Conservation (phyloP, 2,797 vertebrate genomes). For the Pseudotriccus pelzelni region DNA sequence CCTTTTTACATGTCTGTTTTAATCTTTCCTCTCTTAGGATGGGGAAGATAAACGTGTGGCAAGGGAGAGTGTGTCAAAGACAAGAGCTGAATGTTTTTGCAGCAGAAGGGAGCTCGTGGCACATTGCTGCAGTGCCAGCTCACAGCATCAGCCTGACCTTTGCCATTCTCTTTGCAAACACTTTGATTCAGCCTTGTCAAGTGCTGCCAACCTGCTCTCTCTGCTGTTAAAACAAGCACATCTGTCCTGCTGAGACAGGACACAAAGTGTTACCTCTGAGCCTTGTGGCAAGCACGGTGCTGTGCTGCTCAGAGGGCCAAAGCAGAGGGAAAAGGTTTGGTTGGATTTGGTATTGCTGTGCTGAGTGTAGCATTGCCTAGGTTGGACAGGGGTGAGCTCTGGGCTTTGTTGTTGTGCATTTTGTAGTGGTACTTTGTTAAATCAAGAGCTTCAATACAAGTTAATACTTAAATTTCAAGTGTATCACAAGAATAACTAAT, state of each 20-base stretch:
- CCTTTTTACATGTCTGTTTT: not conserved
- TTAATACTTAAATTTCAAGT: not conserved
- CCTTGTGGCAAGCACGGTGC: not conserved
- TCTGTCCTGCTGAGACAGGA: not conserved
- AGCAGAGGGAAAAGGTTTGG: not conserved
- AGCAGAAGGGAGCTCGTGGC: not conserved
- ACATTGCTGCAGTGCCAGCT: not conserved
- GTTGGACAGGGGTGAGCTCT: not conserved
- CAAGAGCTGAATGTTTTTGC: not conserved
- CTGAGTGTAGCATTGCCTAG: not conserved
- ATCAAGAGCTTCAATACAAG: not conserved
- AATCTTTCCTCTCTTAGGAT: not conserved
- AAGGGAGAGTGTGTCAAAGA: not conserved
- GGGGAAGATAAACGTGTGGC: not conserved
- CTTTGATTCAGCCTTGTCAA: slow-evolving; percentile 12
- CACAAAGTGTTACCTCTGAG: not conserved
- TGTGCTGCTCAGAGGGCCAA: not conserved
- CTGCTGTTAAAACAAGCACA: not conserved
- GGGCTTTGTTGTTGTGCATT: not conserved
- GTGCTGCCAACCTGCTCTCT: not conserved
- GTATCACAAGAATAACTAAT: not conserved
- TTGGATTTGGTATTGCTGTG: not conserved
- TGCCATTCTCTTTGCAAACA: not conserved
- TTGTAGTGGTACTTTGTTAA: not conserved
- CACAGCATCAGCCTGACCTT: not conserved